Conservation (phyloP, 2,113 vertebrate species). For the Saccopteryx bilineata region DNA sequence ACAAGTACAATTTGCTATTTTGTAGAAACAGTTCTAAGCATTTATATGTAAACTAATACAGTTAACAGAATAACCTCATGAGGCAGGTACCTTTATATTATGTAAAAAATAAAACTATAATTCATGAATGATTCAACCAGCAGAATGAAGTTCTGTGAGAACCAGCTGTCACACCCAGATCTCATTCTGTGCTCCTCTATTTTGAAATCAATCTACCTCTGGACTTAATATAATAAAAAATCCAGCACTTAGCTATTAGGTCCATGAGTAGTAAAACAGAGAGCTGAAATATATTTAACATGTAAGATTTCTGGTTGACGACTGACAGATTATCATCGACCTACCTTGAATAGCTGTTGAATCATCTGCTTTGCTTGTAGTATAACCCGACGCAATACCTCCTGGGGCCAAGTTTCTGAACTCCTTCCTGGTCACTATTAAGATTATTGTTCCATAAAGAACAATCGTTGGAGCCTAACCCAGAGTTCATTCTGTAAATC, state of each 20-base stretch:
- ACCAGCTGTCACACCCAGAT: not conserved
- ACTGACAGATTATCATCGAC: not conserved
- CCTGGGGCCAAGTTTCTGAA: not conserved
- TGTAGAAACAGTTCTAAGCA: not conserved
- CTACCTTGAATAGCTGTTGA: not conserved
- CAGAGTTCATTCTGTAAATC: not conserved
- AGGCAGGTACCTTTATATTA: not conserved
- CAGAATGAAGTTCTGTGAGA: not conserved
- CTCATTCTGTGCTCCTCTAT: not conserved
- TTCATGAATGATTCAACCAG: not conserved
- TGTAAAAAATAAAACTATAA: not conserved
- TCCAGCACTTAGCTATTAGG: not conserved
- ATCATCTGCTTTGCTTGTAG: not conserved
- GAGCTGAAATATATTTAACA: not conserved
- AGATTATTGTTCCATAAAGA: not conserved
- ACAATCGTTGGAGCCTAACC: not conserved
- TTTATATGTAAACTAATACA: not conserved
- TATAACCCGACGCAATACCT: accelerated
- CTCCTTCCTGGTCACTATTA: not conserved
- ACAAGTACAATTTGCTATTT: not conserved
- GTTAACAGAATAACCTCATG: not conserved
- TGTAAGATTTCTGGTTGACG: not conserved
- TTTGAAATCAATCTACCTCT: not conserved
- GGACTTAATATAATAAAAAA: not conserved
- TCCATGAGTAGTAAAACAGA: not conserved